Percentiles rank a stretch among this genome's conserved stretches.
Conservation (phyloP, 2,888 invertebrate genomes). For the Maniola hyperantus region DNA sequence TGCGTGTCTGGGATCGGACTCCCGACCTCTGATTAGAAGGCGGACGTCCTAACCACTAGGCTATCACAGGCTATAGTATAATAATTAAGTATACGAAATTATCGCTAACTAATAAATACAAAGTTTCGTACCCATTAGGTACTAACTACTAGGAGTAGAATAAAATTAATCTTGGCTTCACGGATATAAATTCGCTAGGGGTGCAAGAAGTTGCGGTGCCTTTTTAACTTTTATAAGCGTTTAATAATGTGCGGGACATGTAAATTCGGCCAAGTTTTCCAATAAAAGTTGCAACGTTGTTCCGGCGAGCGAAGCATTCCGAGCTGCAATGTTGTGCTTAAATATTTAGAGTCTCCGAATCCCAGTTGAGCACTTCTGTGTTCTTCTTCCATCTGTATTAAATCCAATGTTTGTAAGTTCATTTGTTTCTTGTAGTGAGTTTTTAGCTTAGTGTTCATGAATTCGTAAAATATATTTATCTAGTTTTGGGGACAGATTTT, state of each 20-base stretch:
- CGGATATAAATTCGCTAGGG: slow-evolving; percentile 7
- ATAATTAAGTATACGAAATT: neutral
- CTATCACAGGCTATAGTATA: too few species aligned
- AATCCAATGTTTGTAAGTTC: slow-evolving; percentile 5
- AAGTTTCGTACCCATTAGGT: slow-evolving; percentile 8
- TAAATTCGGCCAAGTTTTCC: slow-evolving; percentile 78
- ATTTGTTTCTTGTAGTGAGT: slow-evolving; percentile 7
- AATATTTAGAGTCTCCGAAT: slow-evolving; percentile 29
- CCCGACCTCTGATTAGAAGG: too few species aligned
- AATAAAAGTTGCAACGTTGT: slow-evolving; percentile 73
- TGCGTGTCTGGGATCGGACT: too few species aligned
- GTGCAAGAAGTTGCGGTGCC: slow-evolving; percentile 20
- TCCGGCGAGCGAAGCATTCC: slow-evolving; percentile 35
- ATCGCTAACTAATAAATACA: neutral
- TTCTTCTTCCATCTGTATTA: slow-evolving; percentile 15
- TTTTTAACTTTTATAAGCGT: slow-evolving; percentile 61
- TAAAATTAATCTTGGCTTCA: too few species aligned
- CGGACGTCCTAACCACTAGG: too few species aligned
- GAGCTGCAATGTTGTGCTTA: slow-evolving; percentile 46
- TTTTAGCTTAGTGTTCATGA: neutral
- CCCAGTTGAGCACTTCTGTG: slow-evolving; percentile 4
- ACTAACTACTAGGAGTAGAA: neutral
- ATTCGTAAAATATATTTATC: too few species aligned
- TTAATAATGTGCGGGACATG: slow-evolving; percentile 76
- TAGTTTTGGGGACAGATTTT: too few species aligned